phyloP scores from a whole-genome alignment of 2,113 vertebrate species.

The human region DNA sequence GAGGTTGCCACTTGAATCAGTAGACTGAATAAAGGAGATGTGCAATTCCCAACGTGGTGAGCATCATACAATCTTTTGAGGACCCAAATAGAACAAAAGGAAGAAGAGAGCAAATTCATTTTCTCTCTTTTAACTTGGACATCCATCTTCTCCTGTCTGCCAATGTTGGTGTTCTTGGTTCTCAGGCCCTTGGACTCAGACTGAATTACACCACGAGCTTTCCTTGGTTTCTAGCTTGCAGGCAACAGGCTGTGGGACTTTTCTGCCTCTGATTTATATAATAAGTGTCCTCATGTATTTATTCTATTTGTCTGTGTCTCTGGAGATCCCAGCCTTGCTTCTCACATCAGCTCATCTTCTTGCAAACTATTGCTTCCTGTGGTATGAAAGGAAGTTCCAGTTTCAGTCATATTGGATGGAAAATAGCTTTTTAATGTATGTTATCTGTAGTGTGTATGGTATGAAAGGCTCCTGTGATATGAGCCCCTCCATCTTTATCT shows the following conservation, averaged over 20 bases:
- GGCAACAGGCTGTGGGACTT: neutral
- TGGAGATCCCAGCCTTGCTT: rapidly evolving
- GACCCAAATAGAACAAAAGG: neutral
- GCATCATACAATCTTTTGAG: neutral
- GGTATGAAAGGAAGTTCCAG: rapidly evolving
- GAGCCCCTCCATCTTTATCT: rapidly evolving
- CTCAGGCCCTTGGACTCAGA: neutral
- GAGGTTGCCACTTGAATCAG: neutral
- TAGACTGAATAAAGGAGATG: neutral
- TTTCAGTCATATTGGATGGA: rapidly evolving
- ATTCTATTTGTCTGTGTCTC: neutral
- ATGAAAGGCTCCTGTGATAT: neutral
- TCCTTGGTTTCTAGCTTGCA: neutral
- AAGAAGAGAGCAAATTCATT: neutral
- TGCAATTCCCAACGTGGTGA: neutral
- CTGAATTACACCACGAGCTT: neutral
- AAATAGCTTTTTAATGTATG: neutral
- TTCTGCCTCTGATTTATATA: neutral
- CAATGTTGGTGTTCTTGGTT: rapidly evolving
- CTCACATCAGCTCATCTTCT: neutral
- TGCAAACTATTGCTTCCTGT: neutral
- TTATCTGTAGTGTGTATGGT: neutral
- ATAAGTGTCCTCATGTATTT: neutral
- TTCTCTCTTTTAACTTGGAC: rapidly evolving
- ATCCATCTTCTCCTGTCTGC: neutral